Conservation (phyloP, 2,888 invertebrate species). For the Lamellibrachia satsuma region DNA sequence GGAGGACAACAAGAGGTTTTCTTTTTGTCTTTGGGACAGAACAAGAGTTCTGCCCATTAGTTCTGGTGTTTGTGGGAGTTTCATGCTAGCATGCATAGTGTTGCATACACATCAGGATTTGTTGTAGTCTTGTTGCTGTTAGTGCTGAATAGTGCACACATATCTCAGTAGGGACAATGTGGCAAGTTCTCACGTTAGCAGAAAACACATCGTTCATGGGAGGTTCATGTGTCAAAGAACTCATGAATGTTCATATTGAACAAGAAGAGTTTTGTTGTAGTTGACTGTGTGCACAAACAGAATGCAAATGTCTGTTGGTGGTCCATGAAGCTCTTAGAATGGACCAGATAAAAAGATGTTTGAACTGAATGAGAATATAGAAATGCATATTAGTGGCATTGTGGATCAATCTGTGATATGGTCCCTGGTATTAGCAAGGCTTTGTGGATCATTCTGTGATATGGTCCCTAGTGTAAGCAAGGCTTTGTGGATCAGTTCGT, state of each 20-base stretch:
- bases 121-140: background rate
- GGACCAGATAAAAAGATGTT: no score
- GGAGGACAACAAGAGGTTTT: background rate
- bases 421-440: background rate
- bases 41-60: background rate
- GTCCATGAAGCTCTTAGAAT: background rate
- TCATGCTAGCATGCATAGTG: background rate
- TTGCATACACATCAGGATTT: background rate
- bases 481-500: background rate
- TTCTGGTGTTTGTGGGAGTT: background rate
- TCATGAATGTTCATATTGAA: background rate
- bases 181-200: background rate
- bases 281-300: background rate
- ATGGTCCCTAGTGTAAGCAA: background rate
- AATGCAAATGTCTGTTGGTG: background rate
- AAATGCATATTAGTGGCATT: background rate
- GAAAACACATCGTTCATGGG: background rate
- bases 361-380: background rate
- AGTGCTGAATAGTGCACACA: background rate
- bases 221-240: background rate
- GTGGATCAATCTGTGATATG: background rate
- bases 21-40: background rate
- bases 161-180: background rate
- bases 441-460: background rate
- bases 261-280: background rate